A percentile compares a stretch with the other conserved stretches of the same genome.
Evolutionary conservation across 2,888 invertebrate genomes (phyloP).

Genomic region (Stenchaetothrips biformis): DNA sequence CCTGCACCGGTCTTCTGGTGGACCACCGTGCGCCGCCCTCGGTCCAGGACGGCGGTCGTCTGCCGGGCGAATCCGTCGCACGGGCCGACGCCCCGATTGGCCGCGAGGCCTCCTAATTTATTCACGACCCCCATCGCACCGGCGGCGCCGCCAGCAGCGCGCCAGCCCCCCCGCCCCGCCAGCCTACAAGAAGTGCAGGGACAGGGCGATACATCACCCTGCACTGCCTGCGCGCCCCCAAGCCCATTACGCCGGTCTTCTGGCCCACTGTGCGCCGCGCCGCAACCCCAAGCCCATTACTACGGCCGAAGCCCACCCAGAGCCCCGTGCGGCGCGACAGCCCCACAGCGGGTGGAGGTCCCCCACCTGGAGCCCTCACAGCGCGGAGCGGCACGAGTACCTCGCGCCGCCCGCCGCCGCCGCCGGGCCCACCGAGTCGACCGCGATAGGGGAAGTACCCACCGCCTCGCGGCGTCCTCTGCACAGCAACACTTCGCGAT

Average conservation of each 20-base stretch:
- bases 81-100: background rate
- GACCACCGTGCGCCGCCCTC: background rate
- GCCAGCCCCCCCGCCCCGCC: background rate
- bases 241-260: background rate
- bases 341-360: too few species aligned
- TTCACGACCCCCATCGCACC: background rate
- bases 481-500: too few species aligned
- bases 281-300: background rate
- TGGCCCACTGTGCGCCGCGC: background rate
- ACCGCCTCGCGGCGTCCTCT: too few species aligned
- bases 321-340: too few species aligned
- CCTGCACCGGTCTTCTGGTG: too few species aligned
- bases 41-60: background rate
- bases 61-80: background rate
- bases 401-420: too few species aligned
- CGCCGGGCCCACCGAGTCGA: too few species aligned
- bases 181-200: background rate
- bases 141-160: background rate
- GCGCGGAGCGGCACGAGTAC: too few species aligned
- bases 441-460: too few species aligned
- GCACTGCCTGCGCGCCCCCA: background rate
- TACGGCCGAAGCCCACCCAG: too few species aligned
- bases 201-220: background rate
- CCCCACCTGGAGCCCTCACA: too few species aligned
- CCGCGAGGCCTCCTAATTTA: background rate